Evolutionary conservation across 2,888 invertebrate species (phyloP).

Genomic region (Fragum fragum): DNA sequence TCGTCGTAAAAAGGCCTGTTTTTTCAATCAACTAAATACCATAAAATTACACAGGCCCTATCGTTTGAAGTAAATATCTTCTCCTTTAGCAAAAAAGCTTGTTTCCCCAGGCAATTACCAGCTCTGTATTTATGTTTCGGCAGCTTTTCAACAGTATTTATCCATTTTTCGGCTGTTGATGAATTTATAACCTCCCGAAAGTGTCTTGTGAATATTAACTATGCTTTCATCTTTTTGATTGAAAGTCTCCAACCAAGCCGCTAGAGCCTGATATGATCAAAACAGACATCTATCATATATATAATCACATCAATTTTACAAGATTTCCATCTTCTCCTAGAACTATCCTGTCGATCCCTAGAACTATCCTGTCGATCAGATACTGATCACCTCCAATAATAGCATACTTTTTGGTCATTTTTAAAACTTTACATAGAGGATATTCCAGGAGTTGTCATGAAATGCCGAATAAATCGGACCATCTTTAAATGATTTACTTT

Average conservation of each 20-base stretch:
- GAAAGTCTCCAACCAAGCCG: conserved; percentile 51
- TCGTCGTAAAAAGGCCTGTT: conserved; percentile 58
- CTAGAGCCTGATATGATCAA: conserved; percentile 48
- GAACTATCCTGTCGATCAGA: conserved; percentile 5
- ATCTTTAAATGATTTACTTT: too few relatives aligned
- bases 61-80: conserved; percentile 67
- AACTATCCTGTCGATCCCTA: conserved; percentile 9
- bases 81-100: conserved; percentile 59
- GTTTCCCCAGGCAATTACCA: conserved; percentile 54
- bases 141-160: conserved; percentile 66
- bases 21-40: conserved; percentile 67
- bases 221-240: conserved; percentile 64
- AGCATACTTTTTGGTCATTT: not conserved
- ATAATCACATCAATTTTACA: conserved; percentile 61
- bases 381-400: not conserved
- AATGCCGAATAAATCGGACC: too few relatives aligned
- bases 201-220: conserved; percentile 57
- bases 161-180: conserved; percentile 63
- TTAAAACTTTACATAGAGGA: too few relatives aligned
- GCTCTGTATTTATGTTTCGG: conserved; percentile 63
- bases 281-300: conserved; percentile 51
- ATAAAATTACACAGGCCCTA: conserved; percentile 62
- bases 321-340: conserved; percentile 40
- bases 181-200: conserved; percentile 62
- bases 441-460: too few relatives aligned